Evolutionary conservation across 1,140 invertebrate species (phyloP).

Genomic region (Agrypnia vestita): DNA sequence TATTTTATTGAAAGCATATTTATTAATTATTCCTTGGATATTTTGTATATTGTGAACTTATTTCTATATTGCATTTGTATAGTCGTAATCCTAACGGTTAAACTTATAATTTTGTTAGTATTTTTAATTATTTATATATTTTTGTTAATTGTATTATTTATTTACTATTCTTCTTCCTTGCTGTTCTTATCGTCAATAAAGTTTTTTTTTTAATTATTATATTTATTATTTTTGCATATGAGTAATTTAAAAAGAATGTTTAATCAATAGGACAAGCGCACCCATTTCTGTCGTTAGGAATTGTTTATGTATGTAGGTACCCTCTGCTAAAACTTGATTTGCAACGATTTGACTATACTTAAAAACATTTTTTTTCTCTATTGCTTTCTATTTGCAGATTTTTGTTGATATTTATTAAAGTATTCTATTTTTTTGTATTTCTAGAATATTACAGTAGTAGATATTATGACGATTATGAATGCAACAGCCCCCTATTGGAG

Average conservation of each 20-base stretch:
- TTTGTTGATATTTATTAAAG: slow-evolving; percentile 6
- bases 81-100: slow-evolving; percentile 8
- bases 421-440: slow-evolving; percentile 56
- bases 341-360: background rate
- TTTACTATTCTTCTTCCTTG: no score
- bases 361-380: slow-evolving; percentile 5
- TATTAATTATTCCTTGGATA: background rate
- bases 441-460: slow-evolving; percentile 63
- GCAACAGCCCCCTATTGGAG: slow-evolving; percentile 84
- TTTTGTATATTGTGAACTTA: background rate
- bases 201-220: background rate
- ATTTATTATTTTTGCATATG: background rate
- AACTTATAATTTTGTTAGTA: slow-evolving; percentile 3
- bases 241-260: slow-evolving; percentile 27
- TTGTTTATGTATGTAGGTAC: slow-evolving; percentile 29
- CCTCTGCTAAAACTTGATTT: background rate
- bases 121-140: background rate
- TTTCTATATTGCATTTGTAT: background rate
- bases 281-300: slow-evolving; percentile 14
- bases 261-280: slow-evolving; percentile 34
- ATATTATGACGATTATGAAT: slow-evolving; percentile 82
- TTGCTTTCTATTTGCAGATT: background rate
- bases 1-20: background rate
- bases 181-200: no score
- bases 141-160: no score